phyloP scores from a whole-genome alignment of 2,113 vertebrate genomes.

The Acrocephalus kingi region DNA sequence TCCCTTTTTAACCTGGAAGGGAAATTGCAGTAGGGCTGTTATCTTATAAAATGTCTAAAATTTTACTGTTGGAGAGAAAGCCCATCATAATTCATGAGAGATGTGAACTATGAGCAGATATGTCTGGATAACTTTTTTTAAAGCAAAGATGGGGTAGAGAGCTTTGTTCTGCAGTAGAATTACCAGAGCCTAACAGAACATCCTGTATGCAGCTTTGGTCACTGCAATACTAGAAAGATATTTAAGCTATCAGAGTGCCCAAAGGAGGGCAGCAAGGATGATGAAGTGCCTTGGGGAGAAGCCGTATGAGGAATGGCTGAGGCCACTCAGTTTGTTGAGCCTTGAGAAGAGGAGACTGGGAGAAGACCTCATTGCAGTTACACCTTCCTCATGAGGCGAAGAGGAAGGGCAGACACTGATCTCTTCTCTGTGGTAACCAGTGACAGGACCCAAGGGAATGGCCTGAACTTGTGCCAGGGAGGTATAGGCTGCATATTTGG shows the following conservation, averaged over 20 bases:
- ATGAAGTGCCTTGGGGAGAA: background rate
- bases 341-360: background rate
- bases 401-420: background rate
- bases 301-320: fast-evolving
- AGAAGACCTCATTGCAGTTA: background rate
- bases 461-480: background rate
- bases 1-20: background rate
- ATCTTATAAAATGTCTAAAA: background rate
- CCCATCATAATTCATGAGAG: background rate
- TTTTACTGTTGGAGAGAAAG: background rate
- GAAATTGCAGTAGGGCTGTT: background rate
- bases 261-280: background rate
- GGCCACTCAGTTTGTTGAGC: background rate
- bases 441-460: background rate
- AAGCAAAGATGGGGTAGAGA: background rate
- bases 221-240: background rate
- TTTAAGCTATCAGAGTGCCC: background rate
- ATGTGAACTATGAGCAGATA: background rate
- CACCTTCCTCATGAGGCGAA: background rate
- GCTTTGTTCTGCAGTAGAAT: background rate
- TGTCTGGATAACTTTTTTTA: background rate
- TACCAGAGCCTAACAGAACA: background rate
- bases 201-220: background rate
- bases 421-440: background rate
- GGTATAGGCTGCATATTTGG: background rate